phyloP scores from a whole-genome alignment of 2,888 invertebrate species.

The Masnerella sp. region DNA sequence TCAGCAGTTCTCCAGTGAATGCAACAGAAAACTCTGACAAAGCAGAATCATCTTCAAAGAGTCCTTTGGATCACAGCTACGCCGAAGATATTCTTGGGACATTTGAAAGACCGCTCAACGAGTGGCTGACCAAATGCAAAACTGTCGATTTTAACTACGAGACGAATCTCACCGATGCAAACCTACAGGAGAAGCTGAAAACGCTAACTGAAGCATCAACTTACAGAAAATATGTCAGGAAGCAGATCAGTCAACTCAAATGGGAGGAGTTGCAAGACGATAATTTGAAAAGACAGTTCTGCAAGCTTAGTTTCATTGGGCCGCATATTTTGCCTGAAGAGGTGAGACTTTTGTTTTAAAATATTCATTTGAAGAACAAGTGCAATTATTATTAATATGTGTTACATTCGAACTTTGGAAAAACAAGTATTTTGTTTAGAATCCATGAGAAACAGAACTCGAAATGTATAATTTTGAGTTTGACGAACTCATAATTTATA shows the following conservation, averaged over 20 bases:
- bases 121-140: constrained; percentile 80
- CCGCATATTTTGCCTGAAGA: constrained; percentile 85
- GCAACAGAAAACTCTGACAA: background rate
- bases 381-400: too few relatives aligned
- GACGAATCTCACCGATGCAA: constrained; percentile 87
- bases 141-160: constrained; percentile 86
- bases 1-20: background rate
- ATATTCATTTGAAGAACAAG: too few relatives aligned
- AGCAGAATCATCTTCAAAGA: too few relatives aligned
- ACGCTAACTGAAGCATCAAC: constrained; percentile 77
- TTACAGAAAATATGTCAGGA: constrained; percentile 82
- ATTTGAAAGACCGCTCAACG: constrained; percentile 77
- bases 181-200: constrained; percentile 80
- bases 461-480: too few relatives aligned
- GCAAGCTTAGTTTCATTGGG: constrained; percentile 85
- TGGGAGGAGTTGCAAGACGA: constrained; percentile 87
- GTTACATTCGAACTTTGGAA: too few relatives aligned
- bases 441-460: too few relatives aligned
- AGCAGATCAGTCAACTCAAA: constrained; percentile 83
- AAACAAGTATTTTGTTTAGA: too few relatives aligned
- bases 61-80: constrained; percentile 34
- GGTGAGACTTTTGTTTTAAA: constrained; percentile 64
- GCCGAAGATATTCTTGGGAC: constrained; percentile 40
- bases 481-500: too few relatives aligned
- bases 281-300: constrained; percentile 85